Base-by-base conservation (phyloP, 2,888 invertebrate species). In the Heliconius aoede region DNA sequence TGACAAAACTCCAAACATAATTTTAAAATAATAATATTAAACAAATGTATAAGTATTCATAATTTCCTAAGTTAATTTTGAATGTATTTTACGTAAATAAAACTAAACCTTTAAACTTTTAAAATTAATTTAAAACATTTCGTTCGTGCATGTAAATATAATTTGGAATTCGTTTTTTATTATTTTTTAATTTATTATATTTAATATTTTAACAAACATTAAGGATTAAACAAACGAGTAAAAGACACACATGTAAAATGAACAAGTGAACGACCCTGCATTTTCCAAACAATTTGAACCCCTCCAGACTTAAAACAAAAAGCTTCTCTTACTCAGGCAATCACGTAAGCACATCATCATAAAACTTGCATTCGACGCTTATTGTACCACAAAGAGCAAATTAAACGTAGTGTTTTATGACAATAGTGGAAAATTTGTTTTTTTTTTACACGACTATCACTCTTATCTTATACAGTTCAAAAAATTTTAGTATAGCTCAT, bases 301-400 rank as follows among this genome's bases (percentile, higher is more conserved):
- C 32, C 40, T 60, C 26, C 18, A 72, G 11, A 21, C 2, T 72
- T 60, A 40, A 60, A 72, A 61, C 72, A 72, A 67, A 65, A 67
- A 67, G 24, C 15, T 61, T 71, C 51, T 36, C 4, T 75, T 26
- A 69, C 71, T 73, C 28, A 73, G 71, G 55, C 72, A 64, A 76
- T 73, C 73, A 78, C 78, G 78, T 78, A 76, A 72, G 76, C 76
- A 69, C 69, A 72, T 69, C 76, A 58, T 69, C 78, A 65, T 76
- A 76, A 78, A 64, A 36, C 61, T 72, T 78, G 73, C 73, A 76
- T 78, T 55, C 76, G 65, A 72, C 73, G 65, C 65, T 73, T 55
- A 76, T 55, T 76, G 76, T 73, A 76, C 73, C 76, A 68, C 69
- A 78, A 78, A 60, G 28, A 61, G 13, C 61, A 71, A 68, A 62